A percentile compares a stretch with the other conserved stretches of the same genome.
phyloP scores from a whole-genome alignment of 1,140 invertebrate species.

The Camponotus floridanus region DNA sequence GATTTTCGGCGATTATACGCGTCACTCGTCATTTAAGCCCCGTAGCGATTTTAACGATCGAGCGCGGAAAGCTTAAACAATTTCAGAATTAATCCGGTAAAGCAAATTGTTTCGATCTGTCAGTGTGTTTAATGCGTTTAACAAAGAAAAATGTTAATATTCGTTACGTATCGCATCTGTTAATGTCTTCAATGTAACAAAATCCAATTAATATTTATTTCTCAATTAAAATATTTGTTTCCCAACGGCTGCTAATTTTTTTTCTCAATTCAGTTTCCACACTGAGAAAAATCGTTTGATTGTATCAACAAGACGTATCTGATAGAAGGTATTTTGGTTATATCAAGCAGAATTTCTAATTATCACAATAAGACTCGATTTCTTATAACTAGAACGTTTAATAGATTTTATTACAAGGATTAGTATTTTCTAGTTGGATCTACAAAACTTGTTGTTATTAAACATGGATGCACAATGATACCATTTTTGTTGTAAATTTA shows the following conservation, averaged over 20 bases:
- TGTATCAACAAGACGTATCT: too few relatives aligned
- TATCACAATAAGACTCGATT: too few relatives aligned
- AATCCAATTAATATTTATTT: neutral
- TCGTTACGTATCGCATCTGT: neutral
- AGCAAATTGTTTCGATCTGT: constrained; percentile 17
- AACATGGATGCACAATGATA: too few relatives aligned
- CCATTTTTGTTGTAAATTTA: too few relatives aligned
- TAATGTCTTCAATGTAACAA: neutral
- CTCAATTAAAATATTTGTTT: constrained; percentile 9
- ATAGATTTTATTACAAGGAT: too few relatives aligned
- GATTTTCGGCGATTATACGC: constrained; percentile 57
- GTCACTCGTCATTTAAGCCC: constrained; percentile 57
- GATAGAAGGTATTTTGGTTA: too few relatives aligned
- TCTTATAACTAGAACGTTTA: too few relatives aligned
- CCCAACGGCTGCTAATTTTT: neutral
- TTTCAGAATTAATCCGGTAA: constrained; percentile 4
- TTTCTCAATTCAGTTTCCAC: neutral
- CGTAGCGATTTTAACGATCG: constrained; percentile 40
- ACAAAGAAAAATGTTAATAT: neutral
- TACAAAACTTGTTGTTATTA: too few relatives aligned
- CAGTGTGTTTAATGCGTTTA: constrained; percentile 4
- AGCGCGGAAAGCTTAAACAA: constrained; percentile 31
- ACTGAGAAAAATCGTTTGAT: too few relatives aligned
- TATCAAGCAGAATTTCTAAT: too few relatives aligned
- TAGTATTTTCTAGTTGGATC: too few relatives aligned